These are phyloP conservation scores for Chiloscyllium punctatum DNA, from an alignment of 2,797 vertebrate species.

Conservation along the genomic window DNA sequence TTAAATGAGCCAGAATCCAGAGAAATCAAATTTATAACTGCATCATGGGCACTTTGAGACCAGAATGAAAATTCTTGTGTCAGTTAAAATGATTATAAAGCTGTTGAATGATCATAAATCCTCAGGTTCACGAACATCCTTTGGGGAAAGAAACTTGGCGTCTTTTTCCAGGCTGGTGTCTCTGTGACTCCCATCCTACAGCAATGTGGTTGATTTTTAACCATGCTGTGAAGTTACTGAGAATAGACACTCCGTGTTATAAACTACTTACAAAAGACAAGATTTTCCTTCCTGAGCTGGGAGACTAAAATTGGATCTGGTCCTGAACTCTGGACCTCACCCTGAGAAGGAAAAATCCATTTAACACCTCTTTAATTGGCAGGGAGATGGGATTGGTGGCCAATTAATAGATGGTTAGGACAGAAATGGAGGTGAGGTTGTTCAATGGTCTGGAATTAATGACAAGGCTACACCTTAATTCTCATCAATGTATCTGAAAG, in stretches of 20 bases:
- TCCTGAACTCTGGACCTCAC: too few species aligned
- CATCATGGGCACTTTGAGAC: background rate
- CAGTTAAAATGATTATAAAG: background rate
- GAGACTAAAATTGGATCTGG: background rate
- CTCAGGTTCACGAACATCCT: background rate
- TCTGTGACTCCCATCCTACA: background rate
- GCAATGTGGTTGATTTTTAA: background rate
- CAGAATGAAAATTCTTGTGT: background rate
- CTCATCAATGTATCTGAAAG: background rate
- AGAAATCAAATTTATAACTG: background rate
- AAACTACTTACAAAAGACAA: background rate
- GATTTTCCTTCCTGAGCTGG: background rate
- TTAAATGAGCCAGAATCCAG: background rate
- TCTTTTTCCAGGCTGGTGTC: background rate
- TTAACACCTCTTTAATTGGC: too few species aligned
- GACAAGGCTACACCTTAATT: background rate
- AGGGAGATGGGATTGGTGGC: too few species aligned
- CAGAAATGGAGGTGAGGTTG: background rate
- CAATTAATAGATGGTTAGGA: background rate
- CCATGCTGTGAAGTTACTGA: background rate
- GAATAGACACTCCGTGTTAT: background rate
- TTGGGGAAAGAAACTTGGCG: background rate
- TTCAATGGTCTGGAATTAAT: background rate
- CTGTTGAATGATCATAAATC: background rate
- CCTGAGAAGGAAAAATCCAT: too few species aligned